These are phyloP conservation scores for Lathamus discolor DNA, from an alignment of 2,113 vertebrate species.

Conservation along the genomic window DNA sequence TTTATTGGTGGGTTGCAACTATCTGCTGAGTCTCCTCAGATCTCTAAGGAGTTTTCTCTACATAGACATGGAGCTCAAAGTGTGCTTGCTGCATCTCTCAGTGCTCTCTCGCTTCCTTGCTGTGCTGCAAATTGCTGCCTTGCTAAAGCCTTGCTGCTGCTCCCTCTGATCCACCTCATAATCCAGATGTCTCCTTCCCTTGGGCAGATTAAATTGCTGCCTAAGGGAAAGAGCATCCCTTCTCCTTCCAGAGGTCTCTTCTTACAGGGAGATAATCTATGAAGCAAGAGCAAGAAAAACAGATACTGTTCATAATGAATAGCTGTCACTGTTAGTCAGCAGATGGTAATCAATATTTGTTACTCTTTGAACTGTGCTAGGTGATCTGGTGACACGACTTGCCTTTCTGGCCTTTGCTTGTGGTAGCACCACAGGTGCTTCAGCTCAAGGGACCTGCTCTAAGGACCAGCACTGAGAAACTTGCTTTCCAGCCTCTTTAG, in stretches of 20 bases:
- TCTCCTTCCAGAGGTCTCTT: not conserved
- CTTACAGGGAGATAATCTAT: not conserved
- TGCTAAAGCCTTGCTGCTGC: not conserved
- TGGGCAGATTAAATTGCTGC: not conserved
- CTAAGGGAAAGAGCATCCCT: not conserved
- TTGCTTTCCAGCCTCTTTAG: not conserved
- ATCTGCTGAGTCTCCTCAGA: not conserved
- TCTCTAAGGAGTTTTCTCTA: not conserved
- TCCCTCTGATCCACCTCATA: not conserved
- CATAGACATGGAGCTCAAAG: not conserved
- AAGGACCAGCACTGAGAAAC: not conserved
- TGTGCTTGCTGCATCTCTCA: not conserved
- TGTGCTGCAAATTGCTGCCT: not conserved
- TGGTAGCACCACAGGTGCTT: accelerated
- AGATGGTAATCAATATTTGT: not conserved
- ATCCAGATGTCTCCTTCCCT: not conserved
- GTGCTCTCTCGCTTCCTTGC: not conserved
- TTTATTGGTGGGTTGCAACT: not conserved
- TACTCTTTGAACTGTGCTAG: not conserved
- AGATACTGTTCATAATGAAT: not conserved
- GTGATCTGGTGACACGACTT: accelerated
- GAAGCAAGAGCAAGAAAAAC: not conserved
- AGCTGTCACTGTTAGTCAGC: not conserved
- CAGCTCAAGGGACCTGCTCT: not conserved
- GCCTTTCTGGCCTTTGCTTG: not conserved